Percentiles rank a stretch among this genome's conserved stretches.
Conservation (phyloP, 2,888 invertebrate species). For the Xestia rhomboidea region DNA sequence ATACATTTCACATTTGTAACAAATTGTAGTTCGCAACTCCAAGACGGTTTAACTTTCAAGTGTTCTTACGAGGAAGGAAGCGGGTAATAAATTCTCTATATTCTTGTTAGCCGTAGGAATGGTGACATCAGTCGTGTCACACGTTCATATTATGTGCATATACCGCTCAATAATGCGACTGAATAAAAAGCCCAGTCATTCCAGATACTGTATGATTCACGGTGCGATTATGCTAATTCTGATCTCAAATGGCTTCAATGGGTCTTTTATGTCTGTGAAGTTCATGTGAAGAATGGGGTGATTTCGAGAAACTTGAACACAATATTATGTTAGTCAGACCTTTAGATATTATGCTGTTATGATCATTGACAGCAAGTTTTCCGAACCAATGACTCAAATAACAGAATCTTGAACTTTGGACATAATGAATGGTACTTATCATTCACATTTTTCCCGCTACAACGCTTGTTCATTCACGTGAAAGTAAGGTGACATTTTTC, state of each 20-base stretch:
- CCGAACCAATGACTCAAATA: slow-evolving; percentile 56
- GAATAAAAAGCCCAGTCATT: slow-evolving; percentile 56
- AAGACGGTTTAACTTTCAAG: slow-evolving; percentile 48
- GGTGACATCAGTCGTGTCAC: slow-evolving; percentile 60
- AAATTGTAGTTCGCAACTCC: slow-evolving; percentile 50
- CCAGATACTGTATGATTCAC: slow-evolving; percentile 59
- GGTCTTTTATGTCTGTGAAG: slow-evolving; percentile 37
- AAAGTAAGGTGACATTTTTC: slow-evolving; percentile 40
- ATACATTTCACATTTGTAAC: slow-evolving; percentile 48
- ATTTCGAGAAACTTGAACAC: slow-evolving; percentile 39
- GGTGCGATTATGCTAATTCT: slow-evolving; percentile 55
- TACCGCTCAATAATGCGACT: slow-evolving; percentile 50
- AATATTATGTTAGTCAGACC: slow-evolving; percentile 36
- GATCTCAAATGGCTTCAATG: slow-evolving; percentile 45
- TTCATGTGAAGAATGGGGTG: slow-evolving; percentile 38
- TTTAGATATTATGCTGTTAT: slow-evolving; percentile 14
- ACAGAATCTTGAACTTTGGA: slow-evolving; percentile 43
- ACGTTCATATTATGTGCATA: slow-evolving; percentile 58
- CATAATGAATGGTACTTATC: slow-evolving; percentile 53
- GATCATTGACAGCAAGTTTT: slow-evolving; percentile 45
- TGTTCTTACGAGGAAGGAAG: slow-evolving; percentile 57
- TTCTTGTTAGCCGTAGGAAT: slow-evolving; percentile 59
- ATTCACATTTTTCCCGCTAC: slow-evolving; percentile 40
- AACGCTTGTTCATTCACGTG: slow-evolving; percentile 45
- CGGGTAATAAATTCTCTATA: slow-evolving; percentile 57